Base-by-base conservation (phyloP, 2,888 invertebrate genomes). In the Andrena haemorrhoa region DNA sequence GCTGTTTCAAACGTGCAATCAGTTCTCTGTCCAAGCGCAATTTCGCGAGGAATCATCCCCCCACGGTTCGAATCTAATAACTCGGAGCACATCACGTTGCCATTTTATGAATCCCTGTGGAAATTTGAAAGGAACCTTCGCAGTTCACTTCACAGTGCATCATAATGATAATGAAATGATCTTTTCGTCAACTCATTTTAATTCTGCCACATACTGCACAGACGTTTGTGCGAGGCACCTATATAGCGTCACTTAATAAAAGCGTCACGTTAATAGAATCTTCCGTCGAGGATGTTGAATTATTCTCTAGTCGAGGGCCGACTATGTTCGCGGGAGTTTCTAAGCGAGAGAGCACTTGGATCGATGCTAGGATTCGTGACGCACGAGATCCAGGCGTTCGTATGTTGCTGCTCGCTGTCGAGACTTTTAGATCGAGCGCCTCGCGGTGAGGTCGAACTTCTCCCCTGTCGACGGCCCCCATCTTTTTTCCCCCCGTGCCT, bases 1-100 rank as follows among this genome's bases (percentile, higher is more conserved):
- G 41, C 4, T 41, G 41, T 41, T 3, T 41, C 12, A 12, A 41
- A 41, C 12, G 12, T n/a, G 35, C 71, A 68, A 80, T 80, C 71
- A 65, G 60, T 35, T 77, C 66, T 47, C 31, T 23, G 12, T 51
- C 29, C 35, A 78, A 66, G 78, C 64, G 73, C 79, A 78, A 80
- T 80, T 78, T 68, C n/a, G 12, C 68, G 53, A 61, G 71, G 31
- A 70, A 78, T 68, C 72, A 72, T 47, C 53, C 68, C 68, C 71
- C 56, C 53, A 7, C 63, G 53, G 26, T 33, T 77, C 58, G 56
- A 68, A 69, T 73, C 58, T 78, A 80, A 78, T 80, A 80, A 78
- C 58, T 78, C 31, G 77, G 35, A 56, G 66, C 47, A 63, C 33
- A 79, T 79, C 76, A 49, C 68, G 64, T 80, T 73, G 79, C 68